Evolutionary conservation across 2,113 vertebrate species (phyloP).

Genomic region (Corythaeola cristata): DNA sequence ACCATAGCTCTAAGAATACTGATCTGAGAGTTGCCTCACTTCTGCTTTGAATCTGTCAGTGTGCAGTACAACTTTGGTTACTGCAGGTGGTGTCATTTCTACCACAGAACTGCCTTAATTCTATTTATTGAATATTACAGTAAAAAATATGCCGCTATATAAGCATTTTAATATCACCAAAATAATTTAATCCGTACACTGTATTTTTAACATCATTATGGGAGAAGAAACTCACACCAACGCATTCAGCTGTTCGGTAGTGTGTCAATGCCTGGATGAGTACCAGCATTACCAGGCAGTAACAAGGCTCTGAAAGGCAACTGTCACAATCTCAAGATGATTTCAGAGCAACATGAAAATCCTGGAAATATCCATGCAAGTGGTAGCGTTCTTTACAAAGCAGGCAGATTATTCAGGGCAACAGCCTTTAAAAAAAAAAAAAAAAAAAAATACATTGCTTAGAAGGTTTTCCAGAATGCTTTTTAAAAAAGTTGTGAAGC

Average conservation of each 20-base stretch:
- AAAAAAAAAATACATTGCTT: neutral
- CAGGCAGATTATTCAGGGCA: neutral
- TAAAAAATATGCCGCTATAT: neutral
- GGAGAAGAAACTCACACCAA: slow-evolving; percentile 12
- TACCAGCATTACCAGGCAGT: neutral
- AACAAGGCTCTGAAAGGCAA: neutral
- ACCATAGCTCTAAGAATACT: neutral
- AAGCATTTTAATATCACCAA: neutral
- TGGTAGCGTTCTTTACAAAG: neutral
- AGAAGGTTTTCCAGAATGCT: neutral
- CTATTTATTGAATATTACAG: neutral
- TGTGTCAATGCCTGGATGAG: neutral
- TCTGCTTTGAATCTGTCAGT: neutral
- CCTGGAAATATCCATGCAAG: neutral
- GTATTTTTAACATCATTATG: neutral
- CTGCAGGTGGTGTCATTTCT: neutral
- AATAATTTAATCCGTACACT: neutral
- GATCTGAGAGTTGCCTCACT: neutral
- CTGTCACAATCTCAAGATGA: neutral
- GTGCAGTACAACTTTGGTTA: neutral
- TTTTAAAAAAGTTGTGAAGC: neutral
- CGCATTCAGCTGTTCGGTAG: neutral
- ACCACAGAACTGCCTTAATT: neutral
- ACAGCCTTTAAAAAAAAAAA: neutral
- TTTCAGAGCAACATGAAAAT: slow-evolving; percentile 25